Evolutionary conservation across 2,888 invertebrate genomes (phyloP).

Genomic region (Clunio marinus): DNA sequence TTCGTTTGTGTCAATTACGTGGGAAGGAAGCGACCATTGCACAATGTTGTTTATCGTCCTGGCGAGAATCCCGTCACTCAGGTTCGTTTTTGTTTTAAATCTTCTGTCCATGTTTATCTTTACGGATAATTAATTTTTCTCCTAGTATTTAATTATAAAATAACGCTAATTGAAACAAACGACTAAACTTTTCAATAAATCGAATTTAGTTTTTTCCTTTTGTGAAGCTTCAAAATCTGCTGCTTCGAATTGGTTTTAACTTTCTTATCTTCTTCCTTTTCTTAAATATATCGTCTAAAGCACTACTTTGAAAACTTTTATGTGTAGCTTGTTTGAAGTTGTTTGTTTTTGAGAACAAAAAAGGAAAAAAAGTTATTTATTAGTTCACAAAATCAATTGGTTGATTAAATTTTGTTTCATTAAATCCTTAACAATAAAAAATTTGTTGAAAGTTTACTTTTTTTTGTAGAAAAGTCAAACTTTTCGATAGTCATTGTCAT

Average conservation of each 20-base stretch:
- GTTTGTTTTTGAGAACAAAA: no score
- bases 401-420: no score
- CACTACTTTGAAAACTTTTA: slow-evolving; percentile 5
- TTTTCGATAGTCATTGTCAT: no score
- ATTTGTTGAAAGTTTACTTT: no score
- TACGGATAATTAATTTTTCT: background rate
- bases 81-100: slow-evolving; percentile 56
- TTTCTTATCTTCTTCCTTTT: slow-evolving; percentile 11
- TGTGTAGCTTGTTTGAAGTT: background rate
- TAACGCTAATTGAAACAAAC: background rate
- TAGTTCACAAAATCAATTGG: no score
- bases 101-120: background rate
- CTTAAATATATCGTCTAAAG: background rate
- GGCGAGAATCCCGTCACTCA: slow-evolving; percentile 88
- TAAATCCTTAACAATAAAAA: no score
- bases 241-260: slow-evolving; percentile 18
- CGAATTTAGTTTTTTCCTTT: background rate
- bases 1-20: slow-evolving; percentile 95
- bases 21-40: slow-evolving; percentile 81
- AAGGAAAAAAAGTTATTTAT: background rate
- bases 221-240: background rate
- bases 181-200: background rate
- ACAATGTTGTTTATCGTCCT: slow-evolving; percentile 84
- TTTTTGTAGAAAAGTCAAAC: no score
- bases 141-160: background rate